Evolutionary conservation across 2,113 vertebrate genomes (phyloP).

Genomic region (Epinephelus moara): DNA sequence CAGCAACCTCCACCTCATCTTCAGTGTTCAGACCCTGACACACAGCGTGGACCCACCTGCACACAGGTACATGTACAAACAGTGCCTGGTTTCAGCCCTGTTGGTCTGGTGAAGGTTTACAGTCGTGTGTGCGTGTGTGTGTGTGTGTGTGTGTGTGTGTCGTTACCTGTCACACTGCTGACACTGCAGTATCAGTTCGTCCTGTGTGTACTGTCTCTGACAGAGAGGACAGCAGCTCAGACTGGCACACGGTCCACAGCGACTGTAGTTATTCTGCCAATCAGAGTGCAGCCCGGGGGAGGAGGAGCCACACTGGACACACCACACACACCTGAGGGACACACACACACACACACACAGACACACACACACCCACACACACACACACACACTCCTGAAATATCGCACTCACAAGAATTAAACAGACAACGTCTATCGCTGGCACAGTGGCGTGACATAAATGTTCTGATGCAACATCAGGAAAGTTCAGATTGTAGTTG

Average conservation of each 20-base stretch:
- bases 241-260: conserved; percentile 94
- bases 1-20: conserved; percentile 92
- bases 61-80: conserved; percentile 1
- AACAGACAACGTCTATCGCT: background rate
- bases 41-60: conserved; percentile 95
- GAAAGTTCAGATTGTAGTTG: too few species aligned
- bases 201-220: conserved; percentile 87
- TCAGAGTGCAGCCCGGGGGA: conserved; percentile 92
- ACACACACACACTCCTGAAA: background rate
- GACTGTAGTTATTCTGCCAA: conserved; percentile 98
- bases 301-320: conserved; percentile 93
- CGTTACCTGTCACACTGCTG: conserved; percentile 94
- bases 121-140: background rate
- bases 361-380: background rate
- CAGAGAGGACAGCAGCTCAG: conserved; percentile 91
- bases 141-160: background rate
- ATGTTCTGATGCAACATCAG: too few species aligned
- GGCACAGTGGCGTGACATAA: too few species aligned
- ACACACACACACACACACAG: background rate
- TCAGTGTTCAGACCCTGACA: conserved; percentile 94
- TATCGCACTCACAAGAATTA: background rate
- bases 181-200: conserved; percentile 95
- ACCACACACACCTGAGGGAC: conserved; percentile 93
- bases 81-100: too few species aligned
- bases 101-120: too few species aligned